Conservation (phyloP, 1,140 invertebrate species). For the Papilio xuthus region DNA sequence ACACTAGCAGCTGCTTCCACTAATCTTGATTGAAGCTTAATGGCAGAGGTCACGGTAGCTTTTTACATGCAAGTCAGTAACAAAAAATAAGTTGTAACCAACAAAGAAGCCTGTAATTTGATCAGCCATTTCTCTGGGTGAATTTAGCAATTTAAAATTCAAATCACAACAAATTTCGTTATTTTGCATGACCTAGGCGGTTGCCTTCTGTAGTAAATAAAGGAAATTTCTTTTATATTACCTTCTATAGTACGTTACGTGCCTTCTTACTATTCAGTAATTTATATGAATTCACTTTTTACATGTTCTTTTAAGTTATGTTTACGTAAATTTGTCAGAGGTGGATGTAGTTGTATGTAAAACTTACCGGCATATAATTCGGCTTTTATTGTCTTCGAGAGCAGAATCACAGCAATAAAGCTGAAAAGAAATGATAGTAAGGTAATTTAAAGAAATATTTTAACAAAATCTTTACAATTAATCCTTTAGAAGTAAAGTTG, state of each 20-base stretch:
- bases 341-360: not conserved
- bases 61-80: constrained; percentile 40
- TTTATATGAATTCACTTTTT: not conserved
- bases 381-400: not conserved
- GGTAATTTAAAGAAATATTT: not conserved
- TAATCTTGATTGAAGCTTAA: constrained; percentile 56
- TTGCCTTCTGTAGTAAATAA: constrained; percentile 22
- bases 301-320: not conserved
- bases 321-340: not conserved
- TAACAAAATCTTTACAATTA: constrained; percentile 16
- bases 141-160: constrained; percentile 39
- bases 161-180: constrained; percentile 39
- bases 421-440: not conserved
- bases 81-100: constrained; percentile 44
- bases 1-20: constrained; percentile 47
- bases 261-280: not conserved
- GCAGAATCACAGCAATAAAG: not conserved
- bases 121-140: constrained; percentile 33
- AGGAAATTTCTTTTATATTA: constrained; percentile 18
- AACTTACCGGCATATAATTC: constrained; percentile 15
- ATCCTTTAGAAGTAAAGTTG: not conserved
- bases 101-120: constrained; percentile 35
- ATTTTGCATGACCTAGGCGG: constrained; percentile 33
- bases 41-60: constrained; percentile 55
- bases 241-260: not conserved